Base-by-base conservation (phyloP, 92 coral and sea anemone genomes). In the Porites rus region DNA sequence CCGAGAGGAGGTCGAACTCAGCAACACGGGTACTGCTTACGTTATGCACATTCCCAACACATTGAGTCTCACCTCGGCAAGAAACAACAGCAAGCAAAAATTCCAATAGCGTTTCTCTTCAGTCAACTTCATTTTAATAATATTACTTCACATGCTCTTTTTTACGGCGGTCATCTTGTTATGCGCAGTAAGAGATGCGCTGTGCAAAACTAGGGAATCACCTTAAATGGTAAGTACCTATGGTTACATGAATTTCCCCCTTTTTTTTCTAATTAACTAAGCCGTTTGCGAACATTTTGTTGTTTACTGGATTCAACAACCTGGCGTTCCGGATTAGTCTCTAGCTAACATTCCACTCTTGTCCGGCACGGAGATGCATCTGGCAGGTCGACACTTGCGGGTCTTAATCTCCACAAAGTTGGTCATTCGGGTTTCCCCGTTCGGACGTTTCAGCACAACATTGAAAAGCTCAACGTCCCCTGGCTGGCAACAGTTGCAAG, bases 401-500 rank as follows among this genome's bases (percentile, higher is more conserved):
- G 88, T 24, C 59, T 90, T 92, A 19, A 93, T 91, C 80, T 84
- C 77, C 68, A 83, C 28, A 77, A 93, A 86, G 60, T 84, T 90
- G 70, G 89, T 86, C 3, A 56, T 78, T 60, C 79, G 76, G 66
- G 68, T 83, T 9, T 61, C 51, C 10, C 79, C 80, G 60, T 81
- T 75, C 0, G 10, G 24, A 51, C 96, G 88, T 72, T 10, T 63
- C 83, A 93, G 76, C 13, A 74, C 31, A 25, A 86, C 85, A 28
- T 69, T 64, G 22, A 52, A 4, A 52, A 16, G 58, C 68, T 63
- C 50, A 3, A 70, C 58, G 22, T 63, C 6, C 56, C 59, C 74
- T 0, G 94, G 96, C 14, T 88, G 74, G 73, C 94, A 93, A 60
- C 96, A 93, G 1, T 75, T 66, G 70, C 94, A 93, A 13, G 68